These are phyloP conservation scores for Ceratosolen fusciceps DNA, from an alignment of 1,140 invertebrate species.

Conservation along the genomic window DNA sequence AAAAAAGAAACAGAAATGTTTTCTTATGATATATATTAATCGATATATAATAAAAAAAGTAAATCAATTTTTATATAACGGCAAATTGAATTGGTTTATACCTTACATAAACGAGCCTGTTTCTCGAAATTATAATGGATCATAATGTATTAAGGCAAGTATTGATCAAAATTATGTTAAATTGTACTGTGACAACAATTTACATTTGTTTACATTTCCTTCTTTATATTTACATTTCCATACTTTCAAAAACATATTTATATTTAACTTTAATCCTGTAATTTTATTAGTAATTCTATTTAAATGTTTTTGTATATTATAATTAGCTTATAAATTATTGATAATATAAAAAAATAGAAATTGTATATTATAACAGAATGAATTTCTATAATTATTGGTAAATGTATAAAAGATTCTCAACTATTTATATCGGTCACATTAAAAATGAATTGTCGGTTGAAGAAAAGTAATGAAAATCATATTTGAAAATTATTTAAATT, in stretches of 20 bases:
- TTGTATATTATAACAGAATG: background rate
- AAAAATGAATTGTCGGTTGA: background rate
- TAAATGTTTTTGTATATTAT: slow-evolving; percentile 9
- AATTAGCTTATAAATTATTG: background rate
- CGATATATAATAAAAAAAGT: slow-evolving; percentile 45
- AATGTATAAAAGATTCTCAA: background rate
- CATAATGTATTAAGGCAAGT: background rate
- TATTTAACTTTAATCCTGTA: background rate
- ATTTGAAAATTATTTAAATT: background rate
- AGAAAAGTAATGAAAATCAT: background rate
- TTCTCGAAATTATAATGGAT: slow-evolving; percentile 9
- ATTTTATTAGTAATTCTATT: background rate
- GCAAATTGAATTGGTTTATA: slow-evolving; percentile 19
- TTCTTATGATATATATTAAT: slow-evolving; percentile 47
- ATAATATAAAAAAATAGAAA: slow-evolving; percentile 1
- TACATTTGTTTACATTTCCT: background rate
- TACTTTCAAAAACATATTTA: background rate
- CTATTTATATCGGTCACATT: background rate
- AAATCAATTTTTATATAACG: slow-evolving; percentile 48
- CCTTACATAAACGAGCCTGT: slow-evolving; percentile 1
- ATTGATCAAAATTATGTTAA: background rate
- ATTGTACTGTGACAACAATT: background rate
- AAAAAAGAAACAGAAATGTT: slow-evolving; percentile 45
- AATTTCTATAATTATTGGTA: background rate
- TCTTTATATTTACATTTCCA: background rate